Evolutionary conservation across 2,113 vertebrate species (phyloP).

Genomic region (Rhinolophus sinicus): DNA sequence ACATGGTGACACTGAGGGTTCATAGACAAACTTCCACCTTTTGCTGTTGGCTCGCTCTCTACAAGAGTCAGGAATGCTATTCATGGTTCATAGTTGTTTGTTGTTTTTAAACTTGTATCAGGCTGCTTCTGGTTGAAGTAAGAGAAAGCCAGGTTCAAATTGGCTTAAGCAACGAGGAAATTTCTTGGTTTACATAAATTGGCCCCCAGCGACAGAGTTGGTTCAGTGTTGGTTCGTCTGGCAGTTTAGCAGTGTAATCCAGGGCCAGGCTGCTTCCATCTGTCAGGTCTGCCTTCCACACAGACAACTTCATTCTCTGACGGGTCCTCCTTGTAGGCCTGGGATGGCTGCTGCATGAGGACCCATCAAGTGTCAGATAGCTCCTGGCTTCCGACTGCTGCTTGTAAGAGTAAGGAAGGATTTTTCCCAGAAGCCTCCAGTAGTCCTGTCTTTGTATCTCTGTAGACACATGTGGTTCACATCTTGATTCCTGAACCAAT

Average conservation of each 20-base stretch:
- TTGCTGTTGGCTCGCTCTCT: background rate
- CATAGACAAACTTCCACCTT: background rate
- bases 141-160: background rate
- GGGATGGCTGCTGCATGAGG: background rate
- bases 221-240: background rate
- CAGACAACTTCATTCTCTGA: rapidly evolving
- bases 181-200: background rate
- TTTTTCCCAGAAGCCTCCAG: background rate
- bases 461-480: background rate
- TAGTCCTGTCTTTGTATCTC: background rate
- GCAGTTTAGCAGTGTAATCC: background rate
- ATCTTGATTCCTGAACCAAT: background rate
- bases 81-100: background rate
- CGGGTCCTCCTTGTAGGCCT: background rate
- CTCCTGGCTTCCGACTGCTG: background rate
- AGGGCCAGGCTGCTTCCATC: background rate
- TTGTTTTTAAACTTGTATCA: background rate
- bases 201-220: background rate
- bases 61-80: background rate
- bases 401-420: background rate
- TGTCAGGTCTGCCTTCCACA: background rate
- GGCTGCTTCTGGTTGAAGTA: background rate
- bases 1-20: rapidly evolving
- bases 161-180: background rate
- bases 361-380: too few relatives aligned